A percentile compares a stretch with the other conserved stretches of the same genome.
phyloP scores from a whole-genome alignment of 2,113 vertebrate species.

The Parus major region DNA sequence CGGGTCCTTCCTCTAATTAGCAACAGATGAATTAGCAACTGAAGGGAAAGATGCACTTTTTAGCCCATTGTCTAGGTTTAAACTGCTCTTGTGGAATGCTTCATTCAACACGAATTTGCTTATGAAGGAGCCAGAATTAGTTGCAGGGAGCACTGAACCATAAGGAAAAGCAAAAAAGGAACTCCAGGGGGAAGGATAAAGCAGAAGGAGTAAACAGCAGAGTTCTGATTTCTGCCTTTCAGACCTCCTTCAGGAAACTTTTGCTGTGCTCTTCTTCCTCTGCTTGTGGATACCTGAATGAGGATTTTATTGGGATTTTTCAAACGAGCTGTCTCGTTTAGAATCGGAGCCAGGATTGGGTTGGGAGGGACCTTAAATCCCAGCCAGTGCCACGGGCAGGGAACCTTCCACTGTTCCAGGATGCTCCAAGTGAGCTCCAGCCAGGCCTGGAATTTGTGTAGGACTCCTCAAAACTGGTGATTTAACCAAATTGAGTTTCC shows the following conservation, averaged over 20 bases:
- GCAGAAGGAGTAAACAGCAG: not conserved
- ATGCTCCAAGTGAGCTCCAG: not conserved
- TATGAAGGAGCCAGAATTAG: not conserved
- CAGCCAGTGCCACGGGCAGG: not conserved
- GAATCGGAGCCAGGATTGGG: not conserved
- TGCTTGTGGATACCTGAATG: fast-evolving
- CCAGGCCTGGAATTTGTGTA: not conserved
- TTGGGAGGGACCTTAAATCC: not conserved
- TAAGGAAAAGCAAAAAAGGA: not conserved
- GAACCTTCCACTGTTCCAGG: not conserved
- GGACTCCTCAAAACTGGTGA: not conserved
- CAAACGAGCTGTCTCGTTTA: fast-evolving
- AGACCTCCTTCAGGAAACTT: not conserved
- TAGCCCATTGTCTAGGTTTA: not conserved
- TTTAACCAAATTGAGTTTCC: not conserved
- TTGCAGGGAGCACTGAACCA: not conserved
- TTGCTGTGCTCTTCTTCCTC: not conserved
- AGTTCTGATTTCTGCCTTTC: not conserved
- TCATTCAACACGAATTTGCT: not conserved
- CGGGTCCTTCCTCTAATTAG: not conserved
- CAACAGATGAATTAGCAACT: not conserved
- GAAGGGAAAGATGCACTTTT: not conserved
- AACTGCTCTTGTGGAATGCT: not conserved
- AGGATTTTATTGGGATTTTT: not conserved
- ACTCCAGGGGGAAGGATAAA: not conserved